Base-by-base conservation (phyloP, 1,140 invertebrate genomes). In the Platorchestia sp. region DNA sequence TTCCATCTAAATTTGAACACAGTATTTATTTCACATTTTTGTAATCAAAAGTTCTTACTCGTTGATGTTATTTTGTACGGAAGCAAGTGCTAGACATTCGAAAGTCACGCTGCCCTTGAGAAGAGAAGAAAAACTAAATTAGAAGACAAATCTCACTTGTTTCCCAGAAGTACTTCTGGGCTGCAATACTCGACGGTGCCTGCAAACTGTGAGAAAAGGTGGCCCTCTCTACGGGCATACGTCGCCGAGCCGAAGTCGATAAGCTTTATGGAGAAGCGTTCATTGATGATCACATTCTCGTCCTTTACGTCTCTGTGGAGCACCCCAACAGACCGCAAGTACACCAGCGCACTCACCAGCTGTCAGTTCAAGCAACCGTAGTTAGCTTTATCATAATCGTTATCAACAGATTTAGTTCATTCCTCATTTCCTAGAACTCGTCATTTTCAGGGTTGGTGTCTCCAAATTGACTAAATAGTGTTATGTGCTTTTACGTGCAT, bases 121-220 rank as follows among this genome's bases (percentile, higher is more conserved):
- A 75, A 75, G 10, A 3, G 36, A 75, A 75, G 27, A 3, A 51
- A 6, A 51, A 51, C 47, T 6, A 51, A 75, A 75, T 3, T 75
- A 36, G 14, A 27, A 27, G 27, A 75, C 10, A 36, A 75, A 36
- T 97, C 97, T 97, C 97, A 98, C 97, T 98, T 98, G 96, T 98
- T 98, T 53, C 98, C 98, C 95, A 97, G 97, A 40, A 98, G 97
- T 22, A 98, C 98, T 97, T 98, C 98, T 0, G 98, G 98, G 96
- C 98, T 98, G 96, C 98, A 98, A 97, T 98, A 98, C 97, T 98
- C 98, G 3, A 98, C 98, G n/a, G 98, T 98, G 0, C 98, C 98
- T 96, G 98, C 98, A 97, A 98, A 98, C 0, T 98, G 98, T 0
- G 98, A 98, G 97, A 98, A 98, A 44, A 98, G 97, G 95, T 98